Evolutionary conservation across 2,888 invertebrate species (phyloP).

Genomic region (Kuschelorhynchus macadamiae): DNA sequence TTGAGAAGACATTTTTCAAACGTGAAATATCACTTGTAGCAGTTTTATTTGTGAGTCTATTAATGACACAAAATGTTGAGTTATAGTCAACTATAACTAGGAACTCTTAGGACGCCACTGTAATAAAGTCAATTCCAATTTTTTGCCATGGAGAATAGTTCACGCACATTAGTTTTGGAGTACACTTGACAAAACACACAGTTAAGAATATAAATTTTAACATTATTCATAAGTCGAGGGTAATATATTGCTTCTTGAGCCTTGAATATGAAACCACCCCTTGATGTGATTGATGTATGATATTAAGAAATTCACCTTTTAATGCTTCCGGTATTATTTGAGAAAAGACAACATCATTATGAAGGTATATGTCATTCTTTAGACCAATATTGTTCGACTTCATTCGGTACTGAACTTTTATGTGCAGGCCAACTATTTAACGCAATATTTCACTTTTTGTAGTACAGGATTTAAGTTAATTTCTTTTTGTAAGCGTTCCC

Average conservation of each 20-base stretch:
- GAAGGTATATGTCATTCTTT: not conserved
- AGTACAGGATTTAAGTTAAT: not conserved
- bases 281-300: no score
- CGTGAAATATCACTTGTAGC: no score
- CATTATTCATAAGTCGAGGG: not conserved
- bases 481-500: not conserved
- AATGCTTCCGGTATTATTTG: not conserved
- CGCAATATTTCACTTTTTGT: not conserved
- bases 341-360: not conserved
- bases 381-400: not conserved
- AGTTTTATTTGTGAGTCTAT: no score
- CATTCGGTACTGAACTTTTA: not conserved
- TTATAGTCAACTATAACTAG: not conserved
- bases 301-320: no score
- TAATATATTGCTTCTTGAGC: constrained; percentile 9
- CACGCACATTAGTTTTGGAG: no score
- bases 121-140: no score
- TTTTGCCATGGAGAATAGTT: not conserved
- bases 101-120: no score
- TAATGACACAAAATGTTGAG: not conserved
- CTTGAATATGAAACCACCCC: no score
- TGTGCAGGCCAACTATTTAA: constrained; percentile 1
- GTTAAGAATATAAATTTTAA: not conserved
- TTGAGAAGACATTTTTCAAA: constrained; percentile 35
- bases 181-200: constrained; percentile 2